Percentiles rank a stretch among this genome's conserved stretches.
Evolutionary conservation across 1,140 invertebrate genomes (phyloP).

Genomic region (Drosophila takahashii): DNA sequence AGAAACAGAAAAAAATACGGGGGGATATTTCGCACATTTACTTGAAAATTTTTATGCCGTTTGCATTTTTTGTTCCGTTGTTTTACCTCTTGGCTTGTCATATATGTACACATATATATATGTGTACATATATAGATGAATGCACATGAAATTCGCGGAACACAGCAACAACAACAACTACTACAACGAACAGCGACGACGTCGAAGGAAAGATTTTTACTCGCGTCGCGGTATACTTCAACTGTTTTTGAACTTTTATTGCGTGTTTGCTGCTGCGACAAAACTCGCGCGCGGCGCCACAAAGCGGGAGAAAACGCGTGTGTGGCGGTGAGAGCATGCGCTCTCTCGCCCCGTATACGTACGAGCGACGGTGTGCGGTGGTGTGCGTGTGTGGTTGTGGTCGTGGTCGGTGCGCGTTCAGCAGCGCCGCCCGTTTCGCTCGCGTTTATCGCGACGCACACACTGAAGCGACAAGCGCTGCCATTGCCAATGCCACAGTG

Average conservation of each 20-base stretch:
- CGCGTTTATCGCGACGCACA: constrained; percentile 55
- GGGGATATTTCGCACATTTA: constrained; percentile 22
- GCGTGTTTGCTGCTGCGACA: constrained; percentile 70
- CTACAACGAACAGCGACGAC: constrained; percentile 63
- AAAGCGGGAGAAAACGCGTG: constrained; percentile 48
- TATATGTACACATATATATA: constrained; percentile 4
- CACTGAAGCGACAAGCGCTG: constrained; percentile 37
- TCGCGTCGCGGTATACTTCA: constrained; percentile 81
- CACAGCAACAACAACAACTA: constrained; percentile 50
- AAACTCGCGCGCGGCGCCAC: constrained; percentile 54
- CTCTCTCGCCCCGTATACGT: constrained; percentile 31
- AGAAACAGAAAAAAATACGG: constrained; percentile 1
- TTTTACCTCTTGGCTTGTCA: constrained; percentile 9
- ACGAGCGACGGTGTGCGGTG: constrained; percentile 6
- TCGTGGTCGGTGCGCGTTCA: constrained; percentile 46
- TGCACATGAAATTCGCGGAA: constrained; percentile 67
- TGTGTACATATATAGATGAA: not conserved
- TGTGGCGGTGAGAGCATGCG: constrained; percentile 28
- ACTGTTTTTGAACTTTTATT: constrained; percentile 83
- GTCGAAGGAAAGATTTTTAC: constrained; percentile 82
- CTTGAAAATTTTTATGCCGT: not conserved
- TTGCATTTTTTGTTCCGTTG: not conserved
- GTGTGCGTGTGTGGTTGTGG: too few species aligned
- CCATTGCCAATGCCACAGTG: constrained; percentile 60
- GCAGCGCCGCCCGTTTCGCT: constrained; percentile 41